Evolutionary conservation across 2,888 invertebrate genomes (phyloP), one percentile per base, ranked within the genome.

Genomic region (Eueremaeus valkanovi): DNA sequence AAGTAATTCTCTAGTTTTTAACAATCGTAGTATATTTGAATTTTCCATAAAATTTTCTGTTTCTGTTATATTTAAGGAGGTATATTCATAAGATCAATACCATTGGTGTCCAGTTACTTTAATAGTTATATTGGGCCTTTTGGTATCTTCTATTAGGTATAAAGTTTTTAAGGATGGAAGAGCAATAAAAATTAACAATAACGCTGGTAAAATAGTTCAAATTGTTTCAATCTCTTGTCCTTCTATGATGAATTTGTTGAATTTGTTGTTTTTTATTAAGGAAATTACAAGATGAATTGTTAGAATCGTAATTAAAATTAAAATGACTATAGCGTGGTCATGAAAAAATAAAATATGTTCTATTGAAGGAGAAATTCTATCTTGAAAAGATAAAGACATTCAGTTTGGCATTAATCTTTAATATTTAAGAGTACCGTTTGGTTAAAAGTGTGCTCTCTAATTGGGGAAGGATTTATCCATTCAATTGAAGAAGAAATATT

Each of bases 1-100:
- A 81, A 87, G 83, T 80, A 87, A 87, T 81, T 89, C 89, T 84
- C 89, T 88, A 0, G 88, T 88, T 83, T 88, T 88, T 85, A 89
- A 82, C 81, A 88, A 79, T 0, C 88, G 88, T 81, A 88, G 88
- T 75, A 83, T 83, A 82, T 86, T 77, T 81, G 85, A 82, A 80
- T 83, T 82, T 45, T 83, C 82, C 74, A 86, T 85, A 18, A 86
- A 85, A 87, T 88, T 88, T 82, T 63, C 63, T 18, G 21, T 36
- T 18, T 63, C 63, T 6, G 5, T 3, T 3, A n/a, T 31, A 1
- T 5, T 8, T 33, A 63, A 18, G 18, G 8, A 18, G 3, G 63
- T 16, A 11, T 33, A 63, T 87, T 89, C 88, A 85, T 89, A 89
- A 0, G 85, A 86, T 87, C 88, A 88, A 77, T 88, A 88, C 86